phyloP scores from a whole-genome alignment of 2,113 vertebrate species.

The Mungos mungo region DNA sequence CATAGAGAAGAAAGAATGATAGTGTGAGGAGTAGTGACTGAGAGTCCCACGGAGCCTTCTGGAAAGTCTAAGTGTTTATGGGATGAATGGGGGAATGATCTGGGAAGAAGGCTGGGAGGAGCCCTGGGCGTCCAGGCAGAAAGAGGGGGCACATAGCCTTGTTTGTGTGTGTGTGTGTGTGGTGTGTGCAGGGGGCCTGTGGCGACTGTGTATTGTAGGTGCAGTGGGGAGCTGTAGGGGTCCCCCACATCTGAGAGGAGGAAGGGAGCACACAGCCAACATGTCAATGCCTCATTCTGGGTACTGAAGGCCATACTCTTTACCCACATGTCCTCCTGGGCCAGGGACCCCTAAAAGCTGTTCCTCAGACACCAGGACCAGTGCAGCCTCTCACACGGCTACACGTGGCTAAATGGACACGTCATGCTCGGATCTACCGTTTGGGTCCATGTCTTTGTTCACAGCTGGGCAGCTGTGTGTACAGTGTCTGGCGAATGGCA shows the following conservation, averaged over 20 bases:
- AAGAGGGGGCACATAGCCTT: not conserved
- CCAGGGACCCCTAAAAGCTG: not conserved
- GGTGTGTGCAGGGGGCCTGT: not conserved
- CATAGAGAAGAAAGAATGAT: not conserved
- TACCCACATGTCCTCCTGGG: not conserved
- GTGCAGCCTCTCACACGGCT: not conserved
- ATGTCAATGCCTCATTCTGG: accelerated
- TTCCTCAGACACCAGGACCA: not conserved
- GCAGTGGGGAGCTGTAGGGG: not conserved
- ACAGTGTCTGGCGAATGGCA: not conserved
- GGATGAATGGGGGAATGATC: not conserved
- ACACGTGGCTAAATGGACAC: accelerated
- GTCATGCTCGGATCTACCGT: accelerated
- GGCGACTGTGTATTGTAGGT: not conserved
- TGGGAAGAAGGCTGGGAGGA: not conserved
- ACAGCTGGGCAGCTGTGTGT: accelerated
- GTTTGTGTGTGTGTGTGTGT: not conserved
- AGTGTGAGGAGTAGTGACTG: not conserved
- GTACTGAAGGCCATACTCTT: not conserved
- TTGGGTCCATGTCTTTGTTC: not conserved
- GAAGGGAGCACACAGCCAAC: not conserved
- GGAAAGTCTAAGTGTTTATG: not conserved
- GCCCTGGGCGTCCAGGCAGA: not conserved
- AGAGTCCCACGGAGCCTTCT: accelerated
- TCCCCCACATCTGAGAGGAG: not conserved